These are phyloP conservation scores for Archaeoteleia sp. DNA, from an alignment of 2,888 invertebrate genomes.

Conservation along the genomic window DNA sequence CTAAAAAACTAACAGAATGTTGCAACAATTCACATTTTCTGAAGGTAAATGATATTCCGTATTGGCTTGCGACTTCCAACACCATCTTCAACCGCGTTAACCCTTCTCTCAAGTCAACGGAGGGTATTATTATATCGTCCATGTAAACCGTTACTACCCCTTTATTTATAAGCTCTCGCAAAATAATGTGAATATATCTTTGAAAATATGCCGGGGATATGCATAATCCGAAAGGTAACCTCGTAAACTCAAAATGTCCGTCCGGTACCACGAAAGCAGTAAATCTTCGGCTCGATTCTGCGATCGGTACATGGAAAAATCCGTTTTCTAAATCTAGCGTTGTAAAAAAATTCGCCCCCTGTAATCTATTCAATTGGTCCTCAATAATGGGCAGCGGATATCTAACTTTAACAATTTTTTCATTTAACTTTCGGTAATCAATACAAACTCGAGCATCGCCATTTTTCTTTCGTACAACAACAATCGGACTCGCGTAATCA, in stretches of 20 bases:
- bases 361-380: slow-evolving; percentile 18
- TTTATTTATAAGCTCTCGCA: slow-evolving; percentile 16
- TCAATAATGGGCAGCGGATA: slow-evolving; percentile 38
- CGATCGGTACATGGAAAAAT: slow-evolving; percentile 13
- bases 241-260: slow-evolving; percentile 29
- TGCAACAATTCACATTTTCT: slow-evolving; percentile 38
- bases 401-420: slow-evolving; percentile 33
- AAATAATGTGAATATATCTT: slow-evolving; percentile 22
- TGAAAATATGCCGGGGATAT: slow-evolving; percentile 24
- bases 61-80: slow-evolving; percentile 1
- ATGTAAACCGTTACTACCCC: slow-evolving; percentile 25
- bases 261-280: slow-evolving; percentile 31
- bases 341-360: slow-evolving; percentile 1
- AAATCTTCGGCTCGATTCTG: slow-evolving; percentile 6
- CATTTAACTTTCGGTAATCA: slow-evolving; percentile 70
- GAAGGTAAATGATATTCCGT: slow-evolving; percentile 18
- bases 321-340: slow-evolving; percentile 6
- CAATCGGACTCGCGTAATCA: slow-evolving; percentile 64
- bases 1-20: slow-evolving; percentile 24
- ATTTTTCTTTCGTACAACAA: slow-evolving; percentile 60
- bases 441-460: slow-evolving; percentile 62
- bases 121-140: slow-evolving; percentile 41
- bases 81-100: background rate
- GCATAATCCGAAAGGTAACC: slow-evolving; percentile 15
- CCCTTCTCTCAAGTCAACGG: slow-evolving; percentile 6